Evolutionary conservation across 2,888 invertebrate species (phyloP), one percentile per base, ranked within the genome.

Genomic region (Ormyrus labotus): DNA sequence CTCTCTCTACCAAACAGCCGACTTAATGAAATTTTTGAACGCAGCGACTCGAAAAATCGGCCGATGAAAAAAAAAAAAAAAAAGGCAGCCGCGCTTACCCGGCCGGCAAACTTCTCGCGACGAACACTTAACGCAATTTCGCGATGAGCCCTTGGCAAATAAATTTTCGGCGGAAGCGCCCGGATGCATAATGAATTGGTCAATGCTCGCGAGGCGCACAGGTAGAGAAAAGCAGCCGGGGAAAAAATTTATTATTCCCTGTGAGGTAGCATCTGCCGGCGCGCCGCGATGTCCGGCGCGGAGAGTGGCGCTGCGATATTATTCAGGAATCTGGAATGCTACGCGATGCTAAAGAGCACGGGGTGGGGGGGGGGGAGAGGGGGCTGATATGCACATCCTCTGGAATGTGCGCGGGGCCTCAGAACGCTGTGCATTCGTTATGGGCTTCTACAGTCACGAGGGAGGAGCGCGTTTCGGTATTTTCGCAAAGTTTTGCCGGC

Each of bases 401-500:
- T 4, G 45, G 48, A 50, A 50, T 48, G 67, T 4, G 13, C 13
- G 19, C 45, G 19, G 34, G 9, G 51, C 45, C 58, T n/a, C 4
- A 61, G 47, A 55, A 7, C 51, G 34, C 65, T 55, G 34, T 64
- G 79, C 69, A 74, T 74, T 74, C 74, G 45, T 74, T 79, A 79
- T 61, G 64, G 50, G 45, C 58, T 51, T 58, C 47, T 34, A 64
- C 64, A 67, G 13, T 78, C 78, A 63, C 48, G 57, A 76, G 55
- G 53, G 51, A 7, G 47, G 50, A 50, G 47, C 6, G 74, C 19
- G 47, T 65, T 80, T 71, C 67, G 58, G 6, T 65, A 80, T 70
- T 64, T 68, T 68, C 51, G 50, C 34, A 51, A 77, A 77, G 68
- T 73, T 81, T 77, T 13, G 50, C 50, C 34, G 60, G 47, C 47